phyloP scores from a whole-genome alignment of 2,888 invertebrate genomes.

The Ornithoptera alexandrae region DNA sequence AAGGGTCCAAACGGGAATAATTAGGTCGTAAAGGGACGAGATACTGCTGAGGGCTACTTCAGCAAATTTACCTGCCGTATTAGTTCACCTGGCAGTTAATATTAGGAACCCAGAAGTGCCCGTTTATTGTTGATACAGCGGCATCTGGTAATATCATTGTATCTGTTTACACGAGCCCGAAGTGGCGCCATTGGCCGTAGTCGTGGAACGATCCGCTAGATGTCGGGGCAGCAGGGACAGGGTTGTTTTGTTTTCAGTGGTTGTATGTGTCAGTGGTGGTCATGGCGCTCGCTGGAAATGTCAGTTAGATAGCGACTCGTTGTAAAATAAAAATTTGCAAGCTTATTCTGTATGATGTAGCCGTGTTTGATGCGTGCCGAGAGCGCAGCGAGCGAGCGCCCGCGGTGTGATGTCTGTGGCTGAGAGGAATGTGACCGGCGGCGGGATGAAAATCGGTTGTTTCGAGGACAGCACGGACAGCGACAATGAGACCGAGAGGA shows the following conservation, averaged over 20 bases:
- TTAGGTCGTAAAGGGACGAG: too few relatives aligned
- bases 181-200: conserved; percentile 28
- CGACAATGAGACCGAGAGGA: conserved; percentile 90
- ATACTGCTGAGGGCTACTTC: too few relatives aligned
- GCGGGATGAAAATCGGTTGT: conserved; percentile 58
- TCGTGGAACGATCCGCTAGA: conserved; percentile 43
- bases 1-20: too few relatives aligned
- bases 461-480: conserved; percentile 84
- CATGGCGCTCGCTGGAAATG: conserved; percentile 75
- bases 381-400: conserved; percentile 59
- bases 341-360: conserved; percentile 76
- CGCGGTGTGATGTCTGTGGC: conserved; percentile 72
- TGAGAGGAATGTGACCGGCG: conserved; percentile 50
- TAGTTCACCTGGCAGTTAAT: too few relatives aligned
- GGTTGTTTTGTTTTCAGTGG: conserved; percentile 77
- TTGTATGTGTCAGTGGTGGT: conserved; percentile 67
- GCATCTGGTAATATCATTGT: conserved; percentile 4
- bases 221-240: conserved; percentile 42
- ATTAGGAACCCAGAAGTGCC: too few relatives aligned
- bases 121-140: background rate
- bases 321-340: conserved; percentile 60
- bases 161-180: background rate
- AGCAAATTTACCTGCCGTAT: too few relatives aligned
- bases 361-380: conserved; percentile 59
- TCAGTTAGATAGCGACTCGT: conserved; percentile 64